Evolutionary conservation across 2,888 invertebrate species (phyloP), one percentile per base, ranked within the genome.

Genomic region (Helicoverpa assulta): DNA sequence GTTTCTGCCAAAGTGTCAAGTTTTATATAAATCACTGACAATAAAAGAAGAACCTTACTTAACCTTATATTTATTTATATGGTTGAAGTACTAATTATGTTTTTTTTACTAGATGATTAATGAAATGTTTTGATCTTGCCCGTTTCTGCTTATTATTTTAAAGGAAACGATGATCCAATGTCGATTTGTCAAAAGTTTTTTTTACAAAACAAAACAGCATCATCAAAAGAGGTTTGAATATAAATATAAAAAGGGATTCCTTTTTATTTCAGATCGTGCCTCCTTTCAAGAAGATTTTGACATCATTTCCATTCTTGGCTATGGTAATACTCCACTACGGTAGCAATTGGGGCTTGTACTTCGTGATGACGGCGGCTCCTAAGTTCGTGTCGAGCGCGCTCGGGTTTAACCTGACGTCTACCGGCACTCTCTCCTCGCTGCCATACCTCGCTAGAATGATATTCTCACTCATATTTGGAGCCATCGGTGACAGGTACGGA

Each of bases 361-460:
- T 98, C 90, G 96, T 97, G 64, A 96, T 98, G 92, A 98, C 97
- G 0, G 97, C 97, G 0, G 97, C 98, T 16, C 98, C 98, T 1
- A 97, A 97, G 85, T 98, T 97, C 89, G 96, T 98, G 83, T 97
- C 97, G 50, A 97, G 97, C 80, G 96, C 97, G 0, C 92, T 98
- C 10, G 97, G 97, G 14, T 98, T 97, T 87, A 96, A 97, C 85
- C 90, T 98, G 10, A 96, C 97, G 0, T 97, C 97, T 18, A 97
- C 98, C 0, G 98, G 98, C 37, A 93, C 97, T 0, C 91, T 97
- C 4, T 96, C 98, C 0, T 96, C 97, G 3, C 86, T 97, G 66
- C 98, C 98, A 0, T 97, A 98, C 89, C 93, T 97, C 40, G 97
- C 97, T 0, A 96, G 98, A 60, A 96, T 98, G 91, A 80, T 97